Evolutionary conservation across 2,888 invertebrate genomes (phyloP), one percentile per base, ranked within the genome.

Genomic region (Eilema sororculum): DNA sequence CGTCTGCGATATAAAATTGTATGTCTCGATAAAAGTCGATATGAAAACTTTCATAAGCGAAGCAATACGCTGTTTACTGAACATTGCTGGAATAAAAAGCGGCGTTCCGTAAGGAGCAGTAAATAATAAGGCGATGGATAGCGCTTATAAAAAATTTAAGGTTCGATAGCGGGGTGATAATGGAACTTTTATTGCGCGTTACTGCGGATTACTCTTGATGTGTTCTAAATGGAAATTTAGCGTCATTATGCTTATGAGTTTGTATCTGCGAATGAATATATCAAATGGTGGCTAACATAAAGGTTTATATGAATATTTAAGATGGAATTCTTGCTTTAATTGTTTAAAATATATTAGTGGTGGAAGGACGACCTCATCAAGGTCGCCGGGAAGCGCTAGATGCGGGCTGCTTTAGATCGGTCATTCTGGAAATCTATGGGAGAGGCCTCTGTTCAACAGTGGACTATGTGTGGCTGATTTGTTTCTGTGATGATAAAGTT

Each of bases 21-120:
- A 79, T 80, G 79, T 82, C 81, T 80, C 86, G 82, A 86, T 88
- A 86, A 87, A 85, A 80, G 78, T 75, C 84, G 81, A 86, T 87
- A 89, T 87, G 87, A 87, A 86, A 88, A 87, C 79, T 88, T 89
- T 89, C 84, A 88, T 89, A 88, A 83, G 82, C 75, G 75, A 77
- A 80, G 82, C 84, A 82, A 86, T 87, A 83, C 79, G 69, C 73
- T 74, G 80, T 85, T 86, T 86, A 84, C 81, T 84, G 79, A 81
- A 82, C 81, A 81, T 76, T 52, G 77, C 76, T 80, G 74, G 76
- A 80, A 85, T 86, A 85, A 86, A 84, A 79, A 75, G 78, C 64
- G 76, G 74, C 78, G 69, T 80, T 74, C 80, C 75, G 76, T 80
- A 72, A 72, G 75, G 68, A 71, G 74, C 73, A 76, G 79, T 82